Percentiles rank a stretch among this genome's conserved stretches.
Conservation (phyloP, 2,888 invertebrate species). For the Orthosia incerta region DNA sequence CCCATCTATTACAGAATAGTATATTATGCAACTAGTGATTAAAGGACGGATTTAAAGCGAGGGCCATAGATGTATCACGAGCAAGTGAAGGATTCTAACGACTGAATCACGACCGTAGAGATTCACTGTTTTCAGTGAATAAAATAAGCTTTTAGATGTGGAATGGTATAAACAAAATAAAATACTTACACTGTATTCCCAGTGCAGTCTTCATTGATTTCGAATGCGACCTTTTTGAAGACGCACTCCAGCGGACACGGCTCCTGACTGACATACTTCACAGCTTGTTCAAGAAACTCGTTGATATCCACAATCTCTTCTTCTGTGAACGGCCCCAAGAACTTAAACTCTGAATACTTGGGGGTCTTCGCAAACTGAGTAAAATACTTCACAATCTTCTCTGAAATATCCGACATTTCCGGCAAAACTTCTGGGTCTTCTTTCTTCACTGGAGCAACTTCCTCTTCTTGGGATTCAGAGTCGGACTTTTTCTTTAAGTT, state of each 20-base stretch:
- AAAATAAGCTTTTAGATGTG: too few species aligned
- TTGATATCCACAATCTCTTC: constrained; percentile 69
- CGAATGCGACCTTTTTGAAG: constrained; percentile 62
- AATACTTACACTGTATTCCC: constrained; percentile 76
- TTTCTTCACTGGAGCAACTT: neutral
- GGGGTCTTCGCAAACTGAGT: constrained; percentile 68
- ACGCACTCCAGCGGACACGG: constrained; percentile 43
- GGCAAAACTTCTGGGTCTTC: constrained; percentile 19
- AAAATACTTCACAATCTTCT: constrained; percentile 73
- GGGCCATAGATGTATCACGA: too few species aligned
- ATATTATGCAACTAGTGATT: too few species aligned
- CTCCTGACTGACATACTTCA: constrained; percentile 51
- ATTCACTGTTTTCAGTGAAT: too few species aligned
- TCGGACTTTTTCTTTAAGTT: constrained; percentile 60
- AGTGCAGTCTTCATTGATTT: constrained; percentile 70
- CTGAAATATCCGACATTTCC: constrained; percentile 39
- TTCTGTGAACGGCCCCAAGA: constrained; percentile 74
- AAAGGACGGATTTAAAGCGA: too few species aligned
- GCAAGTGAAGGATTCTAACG: too few species aligned
- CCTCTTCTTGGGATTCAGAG: constrained; percentile 40
- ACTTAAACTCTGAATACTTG: constrained; percentile 74
- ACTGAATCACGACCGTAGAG: too few species aligned
- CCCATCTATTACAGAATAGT: too few species aligned
- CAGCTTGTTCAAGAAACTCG: constrained; percentile 68
- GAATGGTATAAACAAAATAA: too few species aligned